A percentile compares a stretch with the other conserved stretches of the same genome.
phyloP scores from a whole-genome alignment of 35 echinoderm and acorn worm species.

The Antedon bifida region DNA sequence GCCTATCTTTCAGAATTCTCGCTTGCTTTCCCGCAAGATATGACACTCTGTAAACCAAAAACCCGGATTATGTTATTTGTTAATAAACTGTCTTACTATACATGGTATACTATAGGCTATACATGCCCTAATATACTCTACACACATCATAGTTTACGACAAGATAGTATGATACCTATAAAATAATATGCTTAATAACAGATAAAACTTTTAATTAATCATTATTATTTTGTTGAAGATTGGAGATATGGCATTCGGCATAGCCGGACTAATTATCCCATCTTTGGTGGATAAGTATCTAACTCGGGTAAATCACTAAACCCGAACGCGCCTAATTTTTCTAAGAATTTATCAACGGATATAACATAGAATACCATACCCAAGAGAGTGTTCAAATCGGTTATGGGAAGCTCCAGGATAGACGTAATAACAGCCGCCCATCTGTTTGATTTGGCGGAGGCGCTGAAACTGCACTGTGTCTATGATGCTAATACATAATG shows the following conservation, averaged over 20 bases:
- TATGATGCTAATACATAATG: conserved; percentile 10
- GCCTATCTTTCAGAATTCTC: neutral
- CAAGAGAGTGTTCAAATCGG: conserved; percentile 27
- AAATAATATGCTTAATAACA: neutral
- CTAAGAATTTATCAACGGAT: too few relatives aligned
- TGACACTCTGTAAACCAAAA: conserved; percentile 14
- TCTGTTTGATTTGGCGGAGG: conserved; percentile 22
- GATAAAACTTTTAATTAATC: too few relatives aligned
- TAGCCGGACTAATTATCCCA: neutral
- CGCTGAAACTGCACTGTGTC: conserved; percentile 25
- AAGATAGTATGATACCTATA: neutral
- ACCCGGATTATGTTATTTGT: neutral
- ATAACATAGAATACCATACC: conserved; percentile 16
- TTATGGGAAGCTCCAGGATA: conserved; percentile 22
- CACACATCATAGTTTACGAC: neutral
- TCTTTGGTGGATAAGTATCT: too few relatives aligned
- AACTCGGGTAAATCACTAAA: too few relatives aligned
- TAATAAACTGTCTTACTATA: neutral
- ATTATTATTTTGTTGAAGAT: too few relatives aligned
- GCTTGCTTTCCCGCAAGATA: conserved; percentile 14
- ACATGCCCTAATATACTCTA: too few relatives aligned
- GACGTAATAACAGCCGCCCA: conserved; percentile 14
- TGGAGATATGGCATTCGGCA: too few relatives aligned
- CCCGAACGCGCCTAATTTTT: too few relatives aligned
- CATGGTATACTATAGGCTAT: too few relatives aligned